Percentiles rank a stretch among this genome's conserved stretches.
phyloP scores from a whole-genome alignment of 2,797 vertebrate genomes.

The Lepilemur septentrionalis region DNA sequence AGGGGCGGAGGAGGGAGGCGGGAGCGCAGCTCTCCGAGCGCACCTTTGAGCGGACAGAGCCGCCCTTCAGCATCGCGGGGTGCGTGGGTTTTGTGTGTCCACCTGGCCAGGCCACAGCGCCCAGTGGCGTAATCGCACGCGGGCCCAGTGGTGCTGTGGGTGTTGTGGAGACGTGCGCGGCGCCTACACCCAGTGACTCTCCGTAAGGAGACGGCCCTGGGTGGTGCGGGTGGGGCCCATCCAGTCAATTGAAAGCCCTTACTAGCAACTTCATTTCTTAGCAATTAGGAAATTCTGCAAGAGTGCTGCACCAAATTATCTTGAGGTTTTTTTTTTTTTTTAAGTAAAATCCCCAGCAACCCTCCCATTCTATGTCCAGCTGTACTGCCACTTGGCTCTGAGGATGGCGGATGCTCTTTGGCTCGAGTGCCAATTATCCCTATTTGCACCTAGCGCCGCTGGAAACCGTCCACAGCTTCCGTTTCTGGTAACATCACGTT shows the following conservation, averaged over 20 bases:
- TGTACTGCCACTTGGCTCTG: rapidly evolving
- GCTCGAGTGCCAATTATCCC: rapidly evolving
- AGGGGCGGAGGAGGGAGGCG: background rate
- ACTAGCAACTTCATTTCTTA: background rate
- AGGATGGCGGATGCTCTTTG: rapidly evolving
- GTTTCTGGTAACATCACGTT: rapidly evolving
- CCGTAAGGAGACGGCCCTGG: rapidly evolving
- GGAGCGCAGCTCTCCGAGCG: rapidly evolving
- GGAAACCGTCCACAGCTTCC: rapidly evolving
- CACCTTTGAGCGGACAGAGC: rapidly evolving
- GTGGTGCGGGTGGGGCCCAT: background rate
- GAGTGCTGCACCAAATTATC: background rate
- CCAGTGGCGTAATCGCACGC: background rate
- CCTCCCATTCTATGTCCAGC: background rate
- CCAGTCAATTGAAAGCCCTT: background rate
- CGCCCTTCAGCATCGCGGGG: too few species aligned
- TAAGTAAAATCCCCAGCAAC: background rate
- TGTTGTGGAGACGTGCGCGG: rapidly evolving
- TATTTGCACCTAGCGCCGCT: rapidly evolving
- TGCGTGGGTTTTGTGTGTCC: rapidly evolving
- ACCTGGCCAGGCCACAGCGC: rapidly evolving
- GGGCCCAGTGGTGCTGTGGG: background rate
- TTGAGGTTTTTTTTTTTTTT: background rate
- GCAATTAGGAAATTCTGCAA: background rate
- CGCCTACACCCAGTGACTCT: background rate